Percentiles rank a stretch among this genome's conserved stretches.
These are phyloP conservation scores for Dryomyza anilis DNA, from an alignment of 2,888 invertebrate genomes.

Conservation along the genomic window DNA sequence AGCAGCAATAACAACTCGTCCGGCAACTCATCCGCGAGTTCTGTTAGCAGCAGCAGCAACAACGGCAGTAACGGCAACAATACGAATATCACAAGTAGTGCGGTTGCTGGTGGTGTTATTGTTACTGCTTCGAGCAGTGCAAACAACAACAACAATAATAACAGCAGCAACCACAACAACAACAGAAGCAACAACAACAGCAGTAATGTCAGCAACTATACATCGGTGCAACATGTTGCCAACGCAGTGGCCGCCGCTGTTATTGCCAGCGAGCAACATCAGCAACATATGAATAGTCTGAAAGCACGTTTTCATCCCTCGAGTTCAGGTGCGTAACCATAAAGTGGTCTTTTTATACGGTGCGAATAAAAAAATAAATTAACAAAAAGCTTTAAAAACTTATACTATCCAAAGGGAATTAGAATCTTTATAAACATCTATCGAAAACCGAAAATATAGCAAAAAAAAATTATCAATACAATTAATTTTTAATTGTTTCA, in stretches of 20 bases:
- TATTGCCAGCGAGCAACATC: slow-evolving; percentile 50
- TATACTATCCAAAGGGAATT: too few relatives aligned
- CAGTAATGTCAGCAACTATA: slow-evolving; percentile 9
- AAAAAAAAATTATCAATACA: too few relatives aligned
- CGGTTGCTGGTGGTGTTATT: slow-evolving; percentile 29
- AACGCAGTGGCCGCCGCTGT: slow-evolving; percentile 52
- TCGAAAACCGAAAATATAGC: too few relatives aligned
- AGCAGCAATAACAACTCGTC: too few relatives aligned
- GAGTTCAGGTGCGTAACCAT: slow-evolving; percentile 49
- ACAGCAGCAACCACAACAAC: background rate
- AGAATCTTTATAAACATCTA: too few relatives aligned
- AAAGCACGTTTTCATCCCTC: slow-evolving; percentile 50
- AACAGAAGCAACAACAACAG: slow-evolving; percentile 10
- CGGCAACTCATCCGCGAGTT: too few relatives aligned
- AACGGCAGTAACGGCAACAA: slow-evolving; percentile 28
- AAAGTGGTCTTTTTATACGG: too few relatives aligned
- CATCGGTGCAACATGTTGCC: slow-evolving; percentile 53
- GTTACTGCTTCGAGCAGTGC: slow-evolving; percentile 19
- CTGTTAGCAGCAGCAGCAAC: slow-evolving; percentile 31
- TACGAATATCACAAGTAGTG: slow-evolving; percentile 25
- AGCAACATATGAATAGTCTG: slow-evolving; percentile 49
- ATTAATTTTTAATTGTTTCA: too few relatives aligned
- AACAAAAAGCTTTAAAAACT: too few relatives aligned
- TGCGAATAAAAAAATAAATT: too few relatives aligned
- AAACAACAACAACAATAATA: slow-evolving; percentile 27